Conservation (phyloP, 2,888 invertebrate species). For the Tholera decimalis region DNA sequence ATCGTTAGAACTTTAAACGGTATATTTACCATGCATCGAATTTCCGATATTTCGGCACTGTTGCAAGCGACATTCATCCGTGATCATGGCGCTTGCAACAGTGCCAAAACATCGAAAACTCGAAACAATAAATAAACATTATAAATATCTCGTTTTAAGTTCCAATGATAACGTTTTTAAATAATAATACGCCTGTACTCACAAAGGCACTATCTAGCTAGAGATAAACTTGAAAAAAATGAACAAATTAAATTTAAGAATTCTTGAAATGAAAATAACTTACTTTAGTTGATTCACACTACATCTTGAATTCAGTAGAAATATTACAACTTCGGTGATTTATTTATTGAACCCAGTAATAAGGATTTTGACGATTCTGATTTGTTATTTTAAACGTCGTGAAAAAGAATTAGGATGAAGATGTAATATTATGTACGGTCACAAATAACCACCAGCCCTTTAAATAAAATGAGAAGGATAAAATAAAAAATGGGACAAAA, state of each 20-base stretch:
- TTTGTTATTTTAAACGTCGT: background rate
- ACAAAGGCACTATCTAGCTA: background rate
- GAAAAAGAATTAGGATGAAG: background rate
- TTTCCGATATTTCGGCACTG: too few species aligned
- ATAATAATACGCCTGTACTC: background rate
- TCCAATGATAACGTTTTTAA: too few species aligned
- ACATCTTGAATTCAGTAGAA: background rate
- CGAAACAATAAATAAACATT: too few species aligned
- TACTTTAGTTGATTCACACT: background rate
- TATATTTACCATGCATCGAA: too few species aligned
- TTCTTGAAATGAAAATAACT: background rate
- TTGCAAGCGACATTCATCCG: too few species aligned
- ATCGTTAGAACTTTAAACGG: too few species aligned
- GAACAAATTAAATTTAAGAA: background rate
- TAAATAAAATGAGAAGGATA: constrained; percentile 54
- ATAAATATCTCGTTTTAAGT: too few species aligned
- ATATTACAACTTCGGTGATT: background rate
- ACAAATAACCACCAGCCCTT: constrained; percentile 67
- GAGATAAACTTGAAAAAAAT: background rate
- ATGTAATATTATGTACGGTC: constrained; percentile 25
- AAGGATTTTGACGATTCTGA: too few species aligned
- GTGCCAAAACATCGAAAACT: too few species aligned
- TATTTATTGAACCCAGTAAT: too few species aligned
- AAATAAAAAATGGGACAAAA: constrained; percentile 27
- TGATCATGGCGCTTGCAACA: too few species aligned